Evolutionary conservation across 2,113 vertebrate genomes (phyloP).

Genomic region (Festucalex cinctus): DNA sequence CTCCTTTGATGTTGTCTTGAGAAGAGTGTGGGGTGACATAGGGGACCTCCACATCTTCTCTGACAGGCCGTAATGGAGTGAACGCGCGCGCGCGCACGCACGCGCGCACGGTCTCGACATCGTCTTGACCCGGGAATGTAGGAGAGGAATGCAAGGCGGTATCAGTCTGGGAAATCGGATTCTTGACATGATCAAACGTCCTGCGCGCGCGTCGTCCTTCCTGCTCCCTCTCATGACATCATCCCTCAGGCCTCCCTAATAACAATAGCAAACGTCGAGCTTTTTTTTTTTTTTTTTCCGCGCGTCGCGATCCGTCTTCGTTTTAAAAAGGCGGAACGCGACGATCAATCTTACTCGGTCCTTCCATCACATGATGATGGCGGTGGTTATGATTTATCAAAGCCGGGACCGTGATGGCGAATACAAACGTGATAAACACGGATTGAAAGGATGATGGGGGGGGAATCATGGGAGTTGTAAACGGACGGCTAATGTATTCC

Average conservation of each 20-base stretch:
- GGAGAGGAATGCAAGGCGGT: constrained; percentile 61
- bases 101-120: constrained; percentile 48
- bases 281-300: constrained; percentile 21
- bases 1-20: constrained; percentile 70
- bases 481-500: constrained; percentile 62
- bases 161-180: constrained; percentile 68
- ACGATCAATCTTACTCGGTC: constrained; percentile 55
- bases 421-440: constrained; percentile 68
- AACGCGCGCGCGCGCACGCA: constrained; percentile 13
- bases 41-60: constrained; percentile 48
- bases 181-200: constrained; percentile 65
- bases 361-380: constrained; percentile 31
- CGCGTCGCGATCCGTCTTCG: constrained; percentile 16
- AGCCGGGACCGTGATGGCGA: constrained; percentile 62
- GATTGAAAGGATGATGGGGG: constrained; percentile 65
- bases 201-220: constrained; percentile 34
- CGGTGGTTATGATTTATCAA: constrained; percentile 63
- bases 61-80: constrained; percentile 55
- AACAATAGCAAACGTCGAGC: constrained; percentile 48
- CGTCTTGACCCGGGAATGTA: constrained; percentile 67
- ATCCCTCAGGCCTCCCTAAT: constrained; percentile 56
- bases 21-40: constrained; percentile 38
- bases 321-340: constrained; percentile 55
- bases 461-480: constrained; percentile 61
- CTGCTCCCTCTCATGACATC: constrained; percentile 64